A percentile compares a stretch with the other conserved stretches of the same genome.
phyloP scores from a whole-genome alignment of 2,113 vertebrate species.

The chimpanzee (Pan troglodytes) region NHGRI_mPanTro3-v2.1_pri NC_072398.2:173338001-173338500 shows the following conservation, averaged over 20 bases:
- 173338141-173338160: slow-evolving; percentile 69
- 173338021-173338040: slow-evolving; percentile 35
- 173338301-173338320: not conserved
- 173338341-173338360: not conserved
- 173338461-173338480: not conserved
- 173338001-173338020: slow-evolving; percentile 56
- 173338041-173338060: slow-evolving; percentile 30
- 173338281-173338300: not conserved
- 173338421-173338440: not conserved
- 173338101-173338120: slow-evolving; percentile 71
- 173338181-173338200: slow-evolving; percentile 39
- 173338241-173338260: not conserved
- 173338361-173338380: not conserved
- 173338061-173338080: slow-evolving; percentile 46
- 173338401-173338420: not conserved
- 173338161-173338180: slow-evolving; percentile 64
- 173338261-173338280: not conserved
- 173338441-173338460: not conserved
- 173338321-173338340: not conserved
- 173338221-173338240: not conserved
- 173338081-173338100: slow-evolving; percentile 57
- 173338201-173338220: not conserved
- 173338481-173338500: not conserved
- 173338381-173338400: not conserved
- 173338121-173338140: slow-evolving; percentile 71